A percentile compares a stretch with the other conserved stretches of the same genome.
These are phyloP conservation scores for Henricia sp. DNA, from an alignment of 53 echinoderm and acorn worm genomes.

Conservation along the genomic window DNA sequence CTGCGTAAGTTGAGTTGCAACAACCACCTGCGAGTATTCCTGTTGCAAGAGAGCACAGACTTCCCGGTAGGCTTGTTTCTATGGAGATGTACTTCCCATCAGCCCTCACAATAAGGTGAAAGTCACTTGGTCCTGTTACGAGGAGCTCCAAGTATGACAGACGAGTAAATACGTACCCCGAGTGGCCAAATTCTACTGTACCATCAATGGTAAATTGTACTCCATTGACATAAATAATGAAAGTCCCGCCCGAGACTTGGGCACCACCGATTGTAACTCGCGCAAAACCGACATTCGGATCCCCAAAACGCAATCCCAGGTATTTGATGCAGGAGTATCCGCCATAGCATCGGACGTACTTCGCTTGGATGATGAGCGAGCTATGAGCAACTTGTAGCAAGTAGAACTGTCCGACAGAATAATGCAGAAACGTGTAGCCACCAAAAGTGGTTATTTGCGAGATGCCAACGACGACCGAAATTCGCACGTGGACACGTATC, in stretches of 20 bases:
- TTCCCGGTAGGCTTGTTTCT: constrained; percentile 63
- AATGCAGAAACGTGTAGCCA: constrained; percentile 74
- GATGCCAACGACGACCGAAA: constrained; percentile 66
- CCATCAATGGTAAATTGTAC: constrained; percentile 57
- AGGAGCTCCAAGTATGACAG: constrained; percentile 82
- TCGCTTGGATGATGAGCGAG: constrained; percentile 77
- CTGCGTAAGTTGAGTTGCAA: constrained; percentile 48
- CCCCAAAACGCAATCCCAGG: constrained; percentile 81
- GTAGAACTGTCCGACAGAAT: constrained; percentile 76
- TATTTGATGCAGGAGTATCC: constrained; percentile 81
- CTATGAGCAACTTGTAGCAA: constrained; percentile 63
- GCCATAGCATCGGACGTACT: constrained; percentile 79
- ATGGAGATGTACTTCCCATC: constrained; percentile 73
- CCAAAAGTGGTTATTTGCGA: constrained; percentile 83
- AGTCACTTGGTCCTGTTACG: constrained; percentile 74
- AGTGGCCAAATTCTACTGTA: constrained; percentile 70
- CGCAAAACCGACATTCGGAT: constrained; percentile 63
- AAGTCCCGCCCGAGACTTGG: constrained; percentile 26
- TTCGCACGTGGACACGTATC: constrained; percentile 40
- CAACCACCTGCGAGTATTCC: constrained; percentile 85
- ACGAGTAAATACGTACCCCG: constrained; percentile 72
- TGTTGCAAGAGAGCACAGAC: constrained; percentile 70
- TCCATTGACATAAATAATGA: constrained; percentile 68
- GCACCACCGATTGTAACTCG: constrained; percentile 71
- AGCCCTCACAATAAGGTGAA: constrained; percentile 69